Evolutionary conservation across 2,113 vertebrate genomes (phyloP).

Genomic region (Taxidea taxus): DNA sequence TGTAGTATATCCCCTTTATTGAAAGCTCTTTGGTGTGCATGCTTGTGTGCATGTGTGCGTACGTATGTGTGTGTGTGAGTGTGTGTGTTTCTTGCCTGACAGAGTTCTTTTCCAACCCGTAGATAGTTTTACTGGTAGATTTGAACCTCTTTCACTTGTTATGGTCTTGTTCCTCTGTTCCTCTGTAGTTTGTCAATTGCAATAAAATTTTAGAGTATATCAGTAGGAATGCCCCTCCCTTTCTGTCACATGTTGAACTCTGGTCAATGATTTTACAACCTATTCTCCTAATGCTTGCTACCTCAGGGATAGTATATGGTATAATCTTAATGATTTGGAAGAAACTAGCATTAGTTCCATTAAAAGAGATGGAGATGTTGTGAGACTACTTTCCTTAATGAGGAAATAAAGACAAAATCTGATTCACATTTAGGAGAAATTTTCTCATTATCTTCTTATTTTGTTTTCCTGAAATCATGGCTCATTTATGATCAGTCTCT

Average conservation of each 20-base stretch:
- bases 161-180: not conserved
- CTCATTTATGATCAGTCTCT: not conserved
- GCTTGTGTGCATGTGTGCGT: not conserved
- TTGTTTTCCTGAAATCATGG: not conserved
- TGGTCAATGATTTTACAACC: not conserved
- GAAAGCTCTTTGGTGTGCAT: not conserved
- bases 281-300: not conserved
- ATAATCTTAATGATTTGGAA: not conserved
- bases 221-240: not conserved
- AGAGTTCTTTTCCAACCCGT: not conserved
- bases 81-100: not conserved
- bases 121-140: not conserved
- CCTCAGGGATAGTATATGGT: not conserved
- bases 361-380: not conserved
- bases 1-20: not conserved
- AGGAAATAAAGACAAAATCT: not conserved
- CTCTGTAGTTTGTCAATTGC: not conserved
- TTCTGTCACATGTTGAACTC: not conserved
- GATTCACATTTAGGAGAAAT: not conserved
- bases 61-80: not conserved
- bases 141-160: not conserved
- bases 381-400: not conserved
- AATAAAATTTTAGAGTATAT: not conserved
- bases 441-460: not conserved
- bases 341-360: not conserved